These are phyloP conservation scores for Melanostoma scalare DNA, from an alignment of 2,888 invertebrate species.

Conservation along the genomic window DNA sequence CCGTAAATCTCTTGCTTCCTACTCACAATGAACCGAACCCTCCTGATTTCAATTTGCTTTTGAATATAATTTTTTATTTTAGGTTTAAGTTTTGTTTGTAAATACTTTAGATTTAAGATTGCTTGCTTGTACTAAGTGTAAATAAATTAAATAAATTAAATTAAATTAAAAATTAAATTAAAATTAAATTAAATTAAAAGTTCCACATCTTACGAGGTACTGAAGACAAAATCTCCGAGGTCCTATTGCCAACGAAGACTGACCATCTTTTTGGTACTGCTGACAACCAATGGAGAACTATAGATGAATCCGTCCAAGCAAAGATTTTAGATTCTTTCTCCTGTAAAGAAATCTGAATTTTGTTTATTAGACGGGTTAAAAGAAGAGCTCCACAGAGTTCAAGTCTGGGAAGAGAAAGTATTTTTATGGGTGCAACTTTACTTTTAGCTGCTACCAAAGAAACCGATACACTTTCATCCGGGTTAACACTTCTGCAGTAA, in stretches of 20 bases:
- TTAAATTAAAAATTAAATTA: too few relatives aligned
- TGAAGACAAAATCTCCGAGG: slow-evolving; percentile 36
- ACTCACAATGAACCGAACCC: too few relatives aligned
- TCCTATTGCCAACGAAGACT: slow-evolving; percentile 38
- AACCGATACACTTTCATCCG: slow-evolving; percentile 11
- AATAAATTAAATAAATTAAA: too few relatives aligned
- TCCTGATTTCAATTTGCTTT: too few relatives aligned
- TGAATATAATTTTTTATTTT: too few relatives aligned
- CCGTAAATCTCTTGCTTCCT: too few relatives aligned
- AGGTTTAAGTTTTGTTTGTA: too few relatives aligned
- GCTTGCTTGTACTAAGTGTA: too few relatives aligned
- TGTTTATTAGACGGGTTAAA: slow-evolving; percentile 35
- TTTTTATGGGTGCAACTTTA: slow-evolving; percentile 34
- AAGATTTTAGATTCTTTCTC: slow-evolving; percentile 2
- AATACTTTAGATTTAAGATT: too few relatives aligned
- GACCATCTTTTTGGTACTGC: slow-evolving; percentile 45
- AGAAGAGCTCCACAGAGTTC: slow-evolving; percentile 40
- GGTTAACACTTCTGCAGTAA: slow-evolving; percentile 15
- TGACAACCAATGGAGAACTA: slow-evolving; percentile 50
- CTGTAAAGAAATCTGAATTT: slow-evolving; percentile 23
- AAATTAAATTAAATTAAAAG: too few relatives aligned
- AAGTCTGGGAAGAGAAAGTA: slow-evolving; percentile 19
- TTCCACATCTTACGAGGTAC: slow-evolving; percentile 19
- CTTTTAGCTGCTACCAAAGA: slow-evolving; percentile 29
- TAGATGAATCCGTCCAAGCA: slow-evolving; percentile 37